phyloP scores from a whole-genome alignment of 2,797 vertebrate genomes.

The Gastrophryne carolinensis region DNA sequence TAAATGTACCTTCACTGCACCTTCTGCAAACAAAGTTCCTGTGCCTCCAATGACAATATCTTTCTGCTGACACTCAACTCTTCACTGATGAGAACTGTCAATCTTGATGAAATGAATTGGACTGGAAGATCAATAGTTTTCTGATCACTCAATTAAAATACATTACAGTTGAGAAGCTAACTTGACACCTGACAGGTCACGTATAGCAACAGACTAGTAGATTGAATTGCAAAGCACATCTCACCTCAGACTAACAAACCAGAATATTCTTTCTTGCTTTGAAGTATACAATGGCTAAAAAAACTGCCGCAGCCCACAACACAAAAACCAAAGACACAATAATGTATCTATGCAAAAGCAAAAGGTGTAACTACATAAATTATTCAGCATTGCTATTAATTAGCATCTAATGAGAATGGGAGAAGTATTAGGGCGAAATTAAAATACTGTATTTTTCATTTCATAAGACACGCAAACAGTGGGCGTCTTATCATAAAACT shows the following conservation, averaged over 20 bases:
- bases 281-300: too few relatives aligned
- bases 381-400: too few relatives aligned
- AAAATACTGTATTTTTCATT: too few relatives aligned
- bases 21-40: background rate
- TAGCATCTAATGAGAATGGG: too few relatives aligned
- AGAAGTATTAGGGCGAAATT: too few relatives aligned
- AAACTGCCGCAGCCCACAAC: too few relatives aligned
- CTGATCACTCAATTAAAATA: slow-evolving; percentile 48
- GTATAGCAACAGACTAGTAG: slow-evolving; percentile 15
- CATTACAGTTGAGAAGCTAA: slow-evolving; percentile 27
- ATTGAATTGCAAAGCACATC: background rate
- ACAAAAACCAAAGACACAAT: too few relatives aligned
- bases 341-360: too few relatives aligned
- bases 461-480: too few relatives aligned
- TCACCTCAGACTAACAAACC: background rate
- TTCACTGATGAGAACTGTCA: background rate
- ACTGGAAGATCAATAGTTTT: slow-evolving; percentile 34
- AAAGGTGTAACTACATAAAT: too few relatives aligned
- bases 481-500: too few relatives aligned
- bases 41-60: background rate
- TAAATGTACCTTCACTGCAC: background rate
- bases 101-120: slow-evolving; percentile 28
- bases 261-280: too few relatives aligned
- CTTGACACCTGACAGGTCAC: slow-evolving; percentile 17
- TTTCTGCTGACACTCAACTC: slow-evolving; percentile 5